phyloP scores from a whole-genome alignment of 1,140 invertebrate species.

The Drosophila grimshawi region DNA sequence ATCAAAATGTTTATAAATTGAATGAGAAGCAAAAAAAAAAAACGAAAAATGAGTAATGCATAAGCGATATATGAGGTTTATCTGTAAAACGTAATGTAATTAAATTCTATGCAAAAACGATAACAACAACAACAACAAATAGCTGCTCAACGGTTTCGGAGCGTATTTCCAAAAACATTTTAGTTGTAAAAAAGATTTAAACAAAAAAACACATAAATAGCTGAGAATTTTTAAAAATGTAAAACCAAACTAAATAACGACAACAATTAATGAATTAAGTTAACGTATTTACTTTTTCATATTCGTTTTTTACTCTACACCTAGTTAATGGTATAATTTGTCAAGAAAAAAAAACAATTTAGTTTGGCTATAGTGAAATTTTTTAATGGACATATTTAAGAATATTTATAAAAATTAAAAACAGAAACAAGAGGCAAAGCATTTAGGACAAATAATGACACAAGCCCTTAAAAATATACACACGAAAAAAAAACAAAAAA shows the following conservation, averaged over 20 bases:
- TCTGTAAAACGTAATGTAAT: conserved; percentile 37
- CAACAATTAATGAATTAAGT: conserved; percentile 53
- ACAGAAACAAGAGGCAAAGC: conserved; percentile 53
- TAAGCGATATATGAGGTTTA: conserved; percentile 25
- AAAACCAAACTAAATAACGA: conserved; percentile 13
- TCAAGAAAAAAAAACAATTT: conserved; percentile 45
- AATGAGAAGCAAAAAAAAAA: conserved; percentile 10
- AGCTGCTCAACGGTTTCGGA: conserved; percentile 84
- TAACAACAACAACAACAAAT: conserved; percentile 61
- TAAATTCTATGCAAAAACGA: conserved; percentile 51
- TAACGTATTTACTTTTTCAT: conserved; percentile 74
- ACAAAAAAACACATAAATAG: conserved; percentile 57
- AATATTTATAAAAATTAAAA: conserved; percentile 43
- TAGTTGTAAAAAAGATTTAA: conserved; percentile 67
- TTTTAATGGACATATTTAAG: conserved; percentile 64
- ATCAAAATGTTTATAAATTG: conserved; percentile 71
- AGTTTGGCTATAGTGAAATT: conserved; percentile 69
- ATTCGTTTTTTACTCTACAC: conserved; percentile 77
- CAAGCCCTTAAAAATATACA: conserved; percentile 41
- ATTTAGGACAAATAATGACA: conserved; percentile 74
- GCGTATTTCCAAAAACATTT: conserved; percentile 80
- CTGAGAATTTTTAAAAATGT: conserved; percentile 67
- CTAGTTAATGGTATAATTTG: conserved; percentile 71
- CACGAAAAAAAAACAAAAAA: not conserved
- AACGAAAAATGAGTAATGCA: conserved; percentile 21